Evolutionary conservation across 2,888 invertebrate species (phyloP), one percentile per base, ranked within the genome.

Genomic region (Oxystoma pomonae): DNA sequence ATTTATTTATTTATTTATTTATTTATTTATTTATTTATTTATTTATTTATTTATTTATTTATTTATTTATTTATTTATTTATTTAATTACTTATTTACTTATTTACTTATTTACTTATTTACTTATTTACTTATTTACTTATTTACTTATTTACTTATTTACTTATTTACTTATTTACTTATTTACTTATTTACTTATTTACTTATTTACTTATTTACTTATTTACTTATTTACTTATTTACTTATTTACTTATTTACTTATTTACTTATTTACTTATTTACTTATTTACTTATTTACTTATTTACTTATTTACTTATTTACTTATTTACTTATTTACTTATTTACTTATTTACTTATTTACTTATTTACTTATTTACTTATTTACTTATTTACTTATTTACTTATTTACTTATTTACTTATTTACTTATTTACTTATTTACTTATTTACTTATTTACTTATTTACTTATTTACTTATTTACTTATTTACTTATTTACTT

Each of bases 121-220:
- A 57, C 57, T 57, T 57, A 57, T 21, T 57, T 57, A 20, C 57
- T 57, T 57, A 57, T 21, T 57, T 57, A 57, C 57, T 57, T 57
- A 57, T 21, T 57, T 57, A 57, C 57, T 57, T 57, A 57, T 21
- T 20, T 57, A 57, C 57, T 57, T 57, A 57, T 21, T 57, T 57
- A 57, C 57, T 57, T 57, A 57, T 21, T 57, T 57, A 57, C 57
- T 57, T 57, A 57, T 21, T 57, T 57, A 57, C 57, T 57, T 57
- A 57, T 21, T 57, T 57, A 57, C 57, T 57, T 57, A 57, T 21
- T 57, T 57, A 57, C 57, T 57, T 57, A 57, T 21, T 57, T 57
- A 57, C 57, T 57, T 57, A 57, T 21, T 35, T 35, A 35, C 35
- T 35, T 12, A 35, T 12, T 35, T 35, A 35, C 35, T 35, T 12